phyloP scores from a whole-genome alignment of 2,888 invertebrate species.

The Stenotaenia linearis region DNA sequence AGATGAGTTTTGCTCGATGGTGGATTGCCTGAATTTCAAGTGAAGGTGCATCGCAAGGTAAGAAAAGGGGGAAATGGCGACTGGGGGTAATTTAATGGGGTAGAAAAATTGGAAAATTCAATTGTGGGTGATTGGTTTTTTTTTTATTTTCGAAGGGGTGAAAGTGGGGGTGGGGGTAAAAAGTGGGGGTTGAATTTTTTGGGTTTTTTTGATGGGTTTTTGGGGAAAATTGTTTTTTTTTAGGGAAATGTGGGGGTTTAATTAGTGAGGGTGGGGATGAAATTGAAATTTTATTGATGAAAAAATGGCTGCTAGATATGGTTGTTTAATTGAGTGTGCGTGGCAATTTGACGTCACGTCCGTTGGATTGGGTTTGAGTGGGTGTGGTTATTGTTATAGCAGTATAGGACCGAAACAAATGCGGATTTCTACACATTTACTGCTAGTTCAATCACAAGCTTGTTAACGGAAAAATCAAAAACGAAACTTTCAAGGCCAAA shows the following conservation, averaged over 20 bases:
- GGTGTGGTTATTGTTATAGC: slow-evolving; percentile 14
- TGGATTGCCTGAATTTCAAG: slow-evolving; percentile 3
- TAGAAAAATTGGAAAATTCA: neutral
- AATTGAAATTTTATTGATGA: neutral
- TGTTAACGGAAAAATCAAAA: neutral
- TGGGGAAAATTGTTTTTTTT: neutral
- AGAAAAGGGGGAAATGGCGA: neutral
- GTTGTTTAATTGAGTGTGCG: slow-evolving; percentile 2
- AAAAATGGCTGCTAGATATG: slow-evolving; percentile 4
- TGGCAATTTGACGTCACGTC: slow-evolving; percentile 7
- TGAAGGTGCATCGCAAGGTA: neutral
- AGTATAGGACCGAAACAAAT: neutral
- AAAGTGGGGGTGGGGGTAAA: neutral
- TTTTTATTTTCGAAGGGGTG: neutral
- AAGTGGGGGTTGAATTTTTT: neutral
- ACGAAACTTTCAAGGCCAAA: neutral
- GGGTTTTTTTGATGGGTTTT: neutral
- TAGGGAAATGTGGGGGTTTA: neutral
- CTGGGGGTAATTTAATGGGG: slow-evolving; percentile 1
- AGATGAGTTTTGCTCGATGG: slow-evolving; percentile 17
- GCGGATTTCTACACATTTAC: neutral
- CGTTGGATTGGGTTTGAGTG: neutral
- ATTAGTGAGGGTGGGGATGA: neutral
- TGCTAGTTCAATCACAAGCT: neutral
- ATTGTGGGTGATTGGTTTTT: neutral